Conservation (phyloP, 2,888 invertebrate genomes). For the Caenorhabditis afra region DNA sequence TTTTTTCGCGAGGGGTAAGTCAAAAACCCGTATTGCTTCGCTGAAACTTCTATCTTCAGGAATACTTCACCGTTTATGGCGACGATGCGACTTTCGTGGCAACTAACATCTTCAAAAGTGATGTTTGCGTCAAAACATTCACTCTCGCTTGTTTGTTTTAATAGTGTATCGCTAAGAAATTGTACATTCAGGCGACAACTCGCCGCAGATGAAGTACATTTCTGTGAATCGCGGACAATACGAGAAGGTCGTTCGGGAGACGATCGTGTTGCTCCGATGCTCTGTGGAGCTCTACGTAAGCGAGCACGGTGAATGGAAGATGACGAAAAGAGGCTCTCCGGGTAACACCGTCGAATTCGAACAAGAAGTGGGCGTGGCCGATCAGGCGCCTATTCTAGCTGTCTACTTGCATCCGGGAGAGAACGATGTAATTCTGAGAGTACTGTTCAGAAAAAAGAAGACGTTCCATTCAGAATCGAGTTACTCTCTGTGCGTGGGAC, state of each 20-base stretch:
- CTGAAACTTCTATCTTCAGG: constrained; percentile 60
- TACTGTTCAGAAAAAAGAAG: no score
- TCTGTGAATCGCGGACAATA: constrained; percentile 70
- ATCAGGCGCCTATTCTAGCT: constrained; percentile 66
- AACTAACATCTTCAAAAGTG: constrained; percentile 73
- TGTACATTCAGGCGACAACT: constrained; percentile 33
- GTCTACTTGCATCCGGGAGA: constrained; percentile 61
- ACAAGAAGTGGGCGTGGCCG: constrained; percentile 69
- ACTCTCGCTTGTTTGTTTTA: constrained; percentile 43
- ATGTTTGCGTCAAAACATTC: constrained; percentile 68
- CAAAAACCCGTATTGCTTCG: neutral
- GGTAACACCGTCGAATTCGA: constrained; percentile 73
- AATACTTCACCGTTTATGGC: constrained; percentile 69
- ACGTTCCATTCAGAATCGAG: constrained; percentile 62
- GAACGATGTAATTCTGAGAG: constrained; percentile 54
- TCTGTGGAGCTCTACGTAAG: constrained; percentile 72
- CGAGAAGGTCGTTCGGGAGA: constrained; percentile 67
- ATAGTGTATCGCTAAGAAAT: neutral
- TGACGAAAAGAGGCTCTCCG: constrained; percentile 69
- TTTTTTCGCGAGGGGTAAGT: constrained; percentile 69
- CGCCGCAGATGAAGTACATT: constrained; percentile 62
- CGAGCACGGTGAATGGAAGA: constrained; percentile 61
- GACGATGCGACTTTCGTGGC: constrained; percentile 75
- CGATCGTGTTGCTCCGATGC: constrained; percentile 61
- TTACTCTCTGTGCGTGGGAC: constrained; percentile 69